Percentiles rank a stretch among this genome's conserved stretches.
Evolutionary conservation across 2,113 vertebrate genomes (phyloP).

Genomic region (Cacatua alba): DNA sequence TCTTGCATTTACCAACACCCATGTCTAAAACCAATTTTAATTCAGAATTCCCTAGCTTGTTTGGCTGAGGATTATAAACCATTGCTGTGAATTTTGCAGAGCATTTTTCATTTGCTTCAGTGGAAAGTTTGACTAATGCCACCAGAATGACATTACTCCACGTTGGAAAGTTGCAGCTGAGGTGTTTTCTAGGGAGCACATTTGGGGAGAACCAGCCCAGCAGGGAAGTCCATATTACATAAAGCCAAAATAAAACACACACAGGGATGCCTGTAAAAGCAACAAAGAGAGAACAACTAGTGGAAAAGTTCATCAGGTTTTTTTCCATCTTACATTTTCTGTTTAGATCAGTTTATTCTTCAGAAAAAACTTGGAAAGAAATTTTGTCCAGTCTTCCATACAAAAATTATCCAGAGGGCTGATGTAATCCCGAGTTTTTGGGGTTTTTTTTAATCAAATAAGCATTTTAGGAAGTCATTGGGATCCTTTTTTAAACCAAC

Average conservation of each 20-base stretch:
- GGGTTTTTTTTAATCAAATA: background rate
- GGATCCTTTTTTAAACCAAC: background rate
- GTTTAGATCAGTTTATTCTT: background rate
- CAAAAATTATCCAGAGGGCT: background rate
- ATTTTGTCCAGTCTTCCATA: background rate
- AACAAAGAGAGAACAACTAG: background rate
- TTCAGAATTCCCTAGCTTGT: background rate
- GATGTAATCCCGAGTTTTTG: background rate
- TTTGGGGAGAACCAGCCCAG: background rate
- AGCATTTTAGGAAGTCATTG: background rate
- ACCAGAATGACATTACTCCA: background rate
- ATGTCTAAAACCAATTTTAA: background rate
- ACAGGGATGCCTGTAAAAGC: background rate
- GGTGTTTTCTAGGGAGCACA: background rate
- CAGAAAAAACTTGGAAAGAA: background rate
- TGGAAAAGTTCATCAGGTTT: background rate
- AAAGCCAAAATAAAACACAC: background rate
- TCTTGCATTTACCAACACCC: background rate
- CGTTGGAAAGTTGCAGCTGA: accelerated
- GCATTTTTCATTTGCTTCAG: background rate
- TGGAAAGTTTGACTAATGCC: background rate
- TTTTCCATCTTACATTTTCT: background rate
- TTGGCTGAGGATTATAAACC: background rate
- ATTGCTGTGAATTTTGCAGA: background rate
- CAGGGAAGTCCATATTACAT: background rate